Evolutionary conservation across 2,113 vertebrate genomes (phyloP).

Genomic region (Pyxicephalus adspersus): DNA sequence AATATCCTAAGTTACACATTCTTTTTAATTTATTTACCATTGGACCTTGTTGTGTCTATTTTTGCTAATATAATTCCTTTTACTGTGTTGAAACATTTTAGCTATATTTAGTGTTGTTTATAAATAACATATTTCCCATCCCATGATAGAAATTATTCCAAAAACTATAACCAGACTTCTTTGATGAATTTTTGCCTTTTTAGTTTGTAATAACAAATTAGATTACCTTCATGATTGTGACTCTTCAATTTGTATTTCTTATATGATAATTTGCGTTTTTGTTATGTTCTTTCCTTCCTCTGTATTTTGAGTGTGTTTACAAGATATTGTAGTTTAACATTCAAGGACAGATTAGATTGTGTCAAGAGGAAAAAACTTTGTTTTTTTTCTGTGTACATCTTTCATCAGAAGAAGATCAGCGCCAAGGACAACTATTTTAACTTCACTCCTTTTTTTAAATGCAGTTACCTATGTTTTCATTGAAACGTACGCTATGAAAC

Average conservation of each 20-base stretch:
- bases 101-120: slow-evolving; percentile 13
- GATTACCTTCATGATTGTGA: neutral
- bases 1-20: too few species aligned
- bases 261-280: slow-evolving; percentile 42
- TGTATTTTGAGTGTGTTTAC: slow-evolving; percentile 47
- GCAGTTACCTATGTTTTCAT: neutral
- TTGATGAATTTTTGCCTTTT: slow-evolving; percentile 21
- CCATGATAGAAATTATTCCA: slow-evolving; percentile 35
- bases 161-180: neutral
- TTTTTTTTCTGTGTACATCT: slow-evolving; percentile 61
- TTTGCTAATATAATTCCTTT: too few species aligned
- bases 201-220: slow-evolving; percentile 21
- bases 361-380: slow-evolving; percentile 32
- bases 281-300: slow-evolving; percentile 33
- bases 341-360: slow-evolving; percentile 34
- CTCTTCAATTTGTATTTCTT: slow-evolving; percentile 7
- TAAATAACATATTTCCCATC: slow-evolving; percentile 3
- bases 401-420: slow-evolving; percentile 45
- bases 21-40: too few species aligned
- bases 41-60: too few species aligned
- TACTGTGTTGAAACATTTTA: neutral
- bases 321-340: slow-evolving; percentile 38
- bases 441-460: neutral
- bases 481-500: neutral
- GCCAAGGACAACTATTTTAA: slow-evolving; percentile 50